These are phyloP conservation scores for Capitulum mitella DNA, from an alignment of 2,888 invertebrate species.

Conservation along the genomic window DNA sequence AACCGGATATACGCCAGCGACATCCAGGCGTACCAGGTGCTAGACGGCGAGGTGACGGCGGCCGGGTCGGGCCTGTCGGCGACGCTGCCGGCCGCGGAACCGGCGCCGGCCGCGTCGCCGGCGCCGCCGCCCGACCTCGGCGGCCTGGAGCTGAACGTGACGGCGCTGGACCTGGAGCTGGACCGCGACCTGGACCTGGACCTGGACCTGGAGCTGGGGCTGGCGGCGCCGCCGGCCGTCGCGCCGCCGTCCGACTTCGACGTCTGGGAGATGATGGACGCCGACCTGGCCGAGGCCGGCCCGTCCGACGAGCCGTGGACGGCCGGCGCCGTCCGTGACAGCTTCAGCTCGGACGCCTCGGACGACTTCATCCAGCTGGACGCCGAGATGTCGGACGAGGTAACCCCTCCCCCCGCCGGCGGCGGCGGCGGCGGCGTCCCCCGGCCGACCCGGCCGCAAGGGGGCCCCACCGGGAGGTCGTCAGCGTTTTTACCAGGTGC, in stretches of 20 bases:
- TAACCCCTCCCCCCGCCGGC: not conserved
- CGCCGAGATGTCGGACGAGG: slow-evolving; percentile 9
- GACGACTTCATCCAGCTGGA: slow-evolving; percentile 2
- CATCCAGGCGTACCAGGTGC: slow-evolving; percentile 49
- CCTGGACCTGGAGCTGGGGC: not conserved
- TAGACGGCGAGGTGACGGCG: slow-evolving; percentile 49
- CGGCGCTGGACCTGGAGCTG: not conserved
- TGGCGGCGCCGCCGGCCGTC: not conserved
- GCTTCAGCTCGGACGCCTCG: not conserved
- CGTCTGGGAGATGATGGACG: slow-evolving; percentile 17
- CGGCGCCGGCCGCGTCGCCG: not conserved
- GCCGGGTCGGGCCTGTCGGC: not conserved
- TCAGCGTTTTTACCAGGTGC: no score
- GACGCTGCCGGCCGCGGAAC: not conserved
- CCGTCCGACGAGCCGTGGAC: not conserved
- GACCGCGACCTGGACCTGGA: not conserved
- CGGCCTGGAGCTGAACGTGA: not conserved
- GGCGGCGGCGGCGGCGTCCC: no score
- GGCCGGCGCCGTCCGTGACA: not conserved
- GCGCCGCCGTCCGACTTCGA: not conserved
- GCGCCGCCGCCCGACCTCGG: not conserved
- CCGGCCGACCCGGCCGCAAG: no score
- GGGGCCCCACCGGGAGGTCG: no score
- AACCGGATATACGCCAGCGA: slow-evolving; percentile 46
- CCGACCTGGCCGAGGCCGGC: slow-evolving; percentile 5